Evolutionary conservation across 2,113 vertebrate genomes (phyloP), one percentile per base, ranked within the genome.

Genomic region (Arenaria interpres): DNA sequence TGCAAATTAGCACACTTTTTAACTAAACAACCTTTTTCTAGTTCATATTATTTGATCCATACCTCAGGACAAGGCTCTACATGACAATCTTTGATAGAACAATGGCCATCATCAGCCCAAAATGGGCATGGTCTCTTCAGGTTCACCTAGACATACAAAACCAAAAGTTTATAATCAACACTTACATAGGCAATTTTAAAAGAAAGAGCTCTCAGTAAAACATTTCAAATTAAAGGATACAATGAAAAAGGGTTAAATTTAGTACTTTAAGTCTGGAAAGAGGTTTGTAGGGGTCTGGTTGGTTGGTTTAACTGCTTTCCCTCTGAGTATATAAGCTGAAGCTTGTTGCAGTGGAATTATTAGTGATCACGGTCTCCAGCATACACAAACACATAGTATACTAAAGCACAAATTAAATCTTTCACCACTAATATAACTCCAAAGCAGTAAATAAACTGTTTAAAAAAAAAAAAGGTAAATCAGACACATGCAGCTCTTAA

Each of bases 51-150:
- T 79, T 94, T 48, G 25, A 96, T 91, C 74, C 98, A 97, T 98
- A 99, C 99, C 99, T 99, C 99, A 68, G 99, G 99, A 90, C 99
- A 99, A 76, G 99, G 98, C 89, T 99, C 99, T 96, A 99, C 99
- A 25, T 99, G 99, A 93, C 99, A 99, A 75, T 99, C 99, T 97
- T 99, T 99, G 95, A 99, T 99, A 94, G 99, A 98, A 91, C 99
- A 99, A 32, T 99, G 99, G 81, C 99, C 98, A 74, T 99, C 99
- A 9, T 99, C 99, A 14, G 98, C 98, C 99, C 99, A 99, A 97
- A 99, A 99, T 1, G 99, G 99, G 95, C 99, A 99, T 0, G 99
- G 99, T 35, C 99, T 98, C 97, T 99, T 99, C 95, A 99, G 94
- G 97, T 99, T 99, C 82, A 99, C 99, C 99, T 99, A 97, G 33